These are phyloP conservation scores for Platycnemis pennipes DNA, from an alignment of 2,888 invertebrate species.

Conservation along the genomic window DNA sequence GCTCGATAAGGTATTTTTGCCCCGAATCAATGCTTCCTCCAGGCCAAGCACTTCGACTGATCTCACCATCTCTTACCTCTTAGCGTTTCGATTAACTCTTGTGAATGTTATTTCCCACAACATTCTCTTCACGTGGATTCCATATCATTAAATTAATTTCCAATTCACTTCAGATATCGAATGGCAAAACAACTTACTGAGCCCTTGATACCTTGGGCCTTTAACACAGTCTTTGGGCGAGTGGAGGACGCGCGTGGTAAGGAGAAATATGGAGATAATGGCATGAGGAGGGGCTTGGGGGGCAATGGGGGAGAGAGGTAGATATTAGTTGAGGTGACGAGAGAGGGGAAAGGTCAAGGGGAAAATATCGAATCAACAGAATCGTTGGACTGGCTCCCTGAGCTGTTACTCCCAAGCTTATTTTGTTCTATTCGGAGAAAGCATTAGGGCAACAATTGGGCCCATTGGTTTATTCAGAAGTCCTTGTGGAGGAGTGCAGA, in stretches of 20 bases:
- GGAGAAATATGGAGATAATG: constrained; percentile 8
- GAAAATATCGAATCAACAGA: neutral
- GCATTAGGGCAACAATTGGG: too few relatives aligned
- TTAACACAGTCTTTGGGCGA: neutral
- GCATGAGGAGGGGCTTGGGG: neutral
- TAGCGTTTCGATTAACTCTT: too few relatives aligned
- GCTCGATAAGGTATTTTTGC: too few relatives aligned
- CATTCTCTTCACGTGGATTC: neutral
- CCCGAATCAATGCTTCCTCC: too few relatives aligned
- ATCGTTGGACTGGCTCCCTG: neutral
- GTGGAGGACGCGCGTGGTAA: neutral
- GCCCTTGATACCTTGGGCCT: neutral
- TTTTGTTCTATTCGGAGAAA: neutral
- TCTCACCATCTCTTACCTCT: too few relatives aligned
- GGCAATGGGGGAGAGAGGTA: neutral
- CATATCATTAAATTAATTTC: neutral
- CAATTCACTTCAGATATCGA: neutral
- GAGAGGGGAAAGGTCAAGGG: neutral
- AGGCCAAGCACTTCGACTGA: too few relatives aligned
- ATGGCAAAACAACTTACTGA: neutral
- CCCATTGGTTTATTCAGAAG: too few relatives aligned
- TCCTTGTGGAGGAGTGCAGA: too few relatives aligned
- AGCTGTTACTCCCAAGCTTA: neutral
- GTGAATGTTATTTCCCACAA: neutral
- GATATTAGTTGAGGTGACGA: neutral